A percentile compares a stretch with the other conserved stretches of the same genome.
Evolutionary conservation across 2,888 invertebrate genomes (phyloP).

Genomic region (Calameuta pallipes): DNA sequence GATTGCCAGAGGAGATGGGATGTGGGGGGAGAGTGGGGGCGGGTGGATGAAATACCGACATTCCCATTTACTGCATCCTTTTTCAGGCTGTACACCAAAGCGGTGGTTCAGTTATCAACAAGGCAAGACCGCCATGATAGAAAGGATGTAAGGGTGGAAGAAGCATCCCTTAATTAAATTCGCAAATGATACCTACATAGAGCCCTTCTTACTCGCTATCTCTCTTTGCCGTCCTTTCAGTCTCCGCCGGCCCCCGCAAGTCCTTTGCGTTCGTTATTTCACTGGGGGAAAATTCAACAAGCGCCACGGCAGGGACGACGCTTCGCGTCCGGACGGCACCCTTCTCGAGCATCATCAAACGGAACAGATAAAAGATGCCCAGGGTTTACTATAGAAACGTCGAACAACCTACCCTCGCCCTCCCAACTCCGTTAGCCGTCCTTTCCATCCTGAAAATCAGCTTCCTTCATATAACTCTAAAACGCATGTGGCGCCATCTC

Average conservation of each 20-base stretch:
- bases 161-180: constrained; percentile 34
- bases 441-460: not conserved
- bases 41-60: not conserved
- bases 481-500: not conserved
- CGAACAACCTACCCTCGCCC: not conserved
- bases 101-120: not conserved
- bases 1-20: constrained; percentile 10
- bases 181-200: not conserved
- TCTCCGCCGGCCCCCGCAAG: not conserved
- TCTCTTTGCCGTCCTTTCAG: not conserved
- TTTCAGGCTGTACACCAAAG: constrained; percentile 13
- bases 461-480: not conserved
- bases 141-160: not conserved
- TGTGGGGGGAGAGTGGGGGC: constrained; percentile 1
- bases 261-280: not conserved
- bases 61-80: constrained; percentile 31
- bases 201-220: constrained; percentile 1
- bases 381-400: not conserved
- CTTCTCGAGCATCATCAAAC: not conserved
- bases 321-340: not conserved
- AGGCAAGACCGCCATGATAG: not conserved
- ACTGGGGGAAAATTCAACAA: not conserved
- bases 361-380: not conserved
- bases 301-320: not conserved
- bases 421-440: too few species aligned